Conservation (phyloP, 2,888 invertebrate genomes). For the Hypena proboscidalis region DNA sequence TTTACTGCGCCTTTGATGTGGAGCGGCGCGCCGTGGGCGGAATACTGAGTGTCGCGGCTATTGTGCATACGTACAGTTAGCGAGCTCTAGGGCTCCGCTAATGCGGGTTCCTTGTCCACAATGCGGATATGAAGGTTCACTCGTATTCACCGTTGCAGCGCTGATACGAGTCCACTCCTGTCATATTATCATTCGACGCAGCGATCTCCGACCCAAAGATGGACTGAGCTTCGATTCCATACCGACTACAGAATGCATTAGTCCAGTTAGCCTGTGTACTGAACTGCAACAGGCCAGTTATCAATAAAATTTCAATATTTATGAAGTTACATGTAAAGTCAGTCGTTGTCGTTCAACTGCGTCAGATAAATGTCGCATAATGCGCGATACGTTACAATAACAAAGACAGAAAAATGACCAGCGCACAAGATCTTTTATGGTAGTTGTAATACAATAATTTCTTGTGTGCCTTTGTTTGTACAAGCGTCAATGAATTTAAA, state of each 20-base stretch:
- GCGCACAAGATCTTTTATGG: slow-evolving; percentile 20
- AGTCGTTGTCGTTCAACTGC: slow-evolving; percentile 24
- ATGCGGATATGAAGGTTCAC: slow-evolving; percentile 54
- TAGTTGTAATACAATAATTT: slow-evolving; percentile 23
- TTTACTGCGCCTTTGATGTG: slow-evolving; percentile 59
- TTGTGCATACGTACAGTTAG: slow-evolving; percentile 50
- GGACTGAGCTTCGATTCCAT: slow-evolving; percentile 25
- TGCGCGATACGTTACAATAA: slow-evolving; percentile 33
- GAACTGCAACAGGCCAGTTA: slow-evolving; percentile 24
- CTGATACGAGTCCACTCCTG: slow-evolving; percentile 38
- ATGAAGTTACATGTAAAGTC: slow-evolving; percentile 23
- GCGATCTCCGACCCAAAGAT: slow-evolving; percentile 38
- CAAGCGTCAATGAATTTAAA: slow-evolving; percentile 46
- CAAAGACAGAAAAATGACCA: slow-evolving; percentile 31
- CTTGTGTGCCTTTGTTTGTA: slow-evolving; percentile 44
- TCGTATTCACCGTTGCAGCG: slow-evolving; percentile 45
- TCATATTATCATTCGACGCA: slow-evolving; percentile 42
- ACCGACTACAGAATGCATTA: slow-evolving; percentile 30
- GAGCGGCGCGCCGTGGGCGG: slow-evolving; percentile 49
- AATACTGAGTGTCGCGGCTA: slow-evolving; percentile 54
- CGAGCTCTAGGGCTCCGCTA: slow-evolving; percentile 49
- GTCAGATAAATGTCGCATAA: slow-evolving; percentile 23
- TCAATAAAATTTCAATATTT: slow-evolving; percentile 41
- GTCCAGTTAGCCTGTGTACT: slow-evolving; percentile 25
- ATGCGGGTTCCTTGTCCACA: slow-evolving; percentile 57